Evolutionary conservation across 2,113 vertebrate genomes (phyloP).

Genomic region (Camarhynchus parvulus): DNA sequence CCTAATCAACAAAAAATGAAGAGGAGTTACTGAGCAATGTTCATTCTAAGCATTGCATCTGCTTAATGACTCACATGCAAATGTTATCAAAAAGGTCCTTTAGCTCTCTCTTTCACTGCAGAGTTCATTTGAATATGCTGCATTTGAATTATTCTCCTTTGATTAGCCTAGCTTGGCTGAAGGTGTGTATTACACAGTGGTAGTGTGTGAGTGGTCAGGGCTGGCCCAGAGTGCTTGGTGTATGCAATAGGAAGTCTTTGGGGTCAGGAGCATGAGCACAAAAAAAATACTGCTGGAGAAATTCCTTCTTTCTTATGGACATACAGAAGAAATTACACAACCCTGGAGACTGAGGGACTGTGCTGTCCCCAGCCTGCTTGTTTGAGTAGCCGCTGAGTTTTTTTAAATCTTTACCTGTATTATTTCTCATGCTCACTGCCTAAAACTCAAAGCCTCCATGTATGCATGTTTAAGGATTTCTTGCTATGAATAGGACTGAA

Average conservation of each 20-base stretch:
- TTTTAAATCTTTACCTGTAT: neutral
- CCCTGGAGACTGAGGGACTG: neutral
- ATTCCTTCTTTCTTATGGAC: neutral
- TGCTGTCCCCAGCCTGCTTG: neutral
- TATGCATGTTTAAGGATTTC: neutral
- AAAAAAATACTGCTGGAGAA: neutral
- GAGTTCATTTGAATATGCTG: neutral
- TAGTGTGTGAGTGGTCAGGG: neutral
- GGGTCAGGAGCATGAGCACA: neutral
- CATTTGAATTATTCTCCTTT: neutral
- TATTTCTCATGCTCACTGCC: neutral
- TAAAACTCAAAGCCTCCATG: neutral
- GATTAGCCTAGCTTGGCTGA: neutral
- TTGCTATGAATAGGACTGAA: neutral
- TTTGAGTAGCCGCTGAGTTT: neutral
- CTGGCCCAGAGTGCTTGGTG: neutral
- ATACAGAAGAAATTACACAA: neutral
- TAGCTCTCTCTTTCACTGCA: neutral
- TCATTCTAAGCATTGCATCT: neutral
- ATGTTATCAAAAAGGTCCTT: neutral
- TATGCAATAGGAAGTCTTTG: neutral
- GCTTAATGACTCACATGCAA: neutral
- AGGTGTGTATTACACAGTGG: neutral
- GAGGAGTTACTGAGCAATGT: neutral
- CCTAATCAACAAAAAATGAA: neutral